Conservation (phyloP, 2,888 invertebrate genomes). For the Stratiomys singularior region DNA sequence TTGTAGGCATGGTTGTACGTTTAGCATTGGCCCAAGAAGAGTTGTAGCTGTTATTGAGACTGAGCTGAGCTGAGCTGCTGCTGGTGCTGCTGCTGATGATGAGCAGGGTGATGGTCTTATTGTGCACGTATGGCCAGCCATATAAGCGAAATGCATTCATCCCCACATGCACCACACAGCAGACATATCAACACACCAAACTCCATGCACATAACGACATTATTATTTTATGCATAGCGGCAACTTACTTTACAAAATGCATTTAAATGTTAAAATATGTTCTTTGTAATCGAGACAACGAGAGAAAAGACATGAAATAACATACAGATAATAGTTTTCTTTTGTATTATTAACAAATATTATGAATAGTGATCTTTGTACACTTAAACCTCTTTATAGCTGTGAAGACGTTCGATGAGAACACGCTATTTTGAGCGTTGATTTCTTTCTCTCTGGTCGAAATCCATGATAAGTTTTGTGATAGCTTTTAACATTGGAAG, state of each 20-base stretch:
- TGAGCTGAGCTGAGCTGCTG: too few species aligned
- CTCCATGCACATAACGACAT: background rate
- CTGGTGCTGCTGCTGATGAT: background rate
- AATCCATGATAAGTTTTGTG: too few species aligned
- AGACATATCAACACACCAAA: too few species aligned
- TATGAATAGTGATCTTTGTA: background rate
- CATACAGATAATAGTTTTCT: background rate
- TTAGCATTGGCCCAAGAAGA: background rate
- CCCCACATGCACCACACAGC: background rate
- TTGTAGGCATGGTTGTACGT: slow-evolving; percentile 7
- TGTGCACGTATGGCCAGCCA: background rate
- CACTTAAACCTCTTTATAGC: background rate
- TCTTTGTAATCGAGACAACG: slow-evolving; percentile 32
- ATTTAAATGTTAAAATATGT: slow-evolving; percentile 22
- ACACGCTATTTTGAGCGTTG: too few species aligned
- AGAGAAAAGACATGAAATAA: slow-evolving; percentile 13
- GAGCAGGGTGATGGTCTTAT: slow-evolving; percentile 8
- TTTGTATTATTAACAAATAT: slow-evolving; percentile 6
- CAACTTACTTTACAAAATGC: slow-evolving; percentile 29
- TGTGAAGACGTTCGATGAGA: background rate
- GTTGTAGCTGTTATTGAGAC: background rate
- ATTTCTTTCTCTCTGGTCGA: too few species aligned
- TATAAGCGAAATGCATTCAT: slow-evolving; percentile 3
- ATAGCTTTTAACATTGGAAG: too few species aligned
- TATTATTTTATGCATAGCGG: slow-evolving; percentile 16